Evolutionary conservation across 2,888 invertebrate genomes (phyloP), one percentile per base, ranked within the genome.

Genomic region (Trachelus stipa): DNA sequence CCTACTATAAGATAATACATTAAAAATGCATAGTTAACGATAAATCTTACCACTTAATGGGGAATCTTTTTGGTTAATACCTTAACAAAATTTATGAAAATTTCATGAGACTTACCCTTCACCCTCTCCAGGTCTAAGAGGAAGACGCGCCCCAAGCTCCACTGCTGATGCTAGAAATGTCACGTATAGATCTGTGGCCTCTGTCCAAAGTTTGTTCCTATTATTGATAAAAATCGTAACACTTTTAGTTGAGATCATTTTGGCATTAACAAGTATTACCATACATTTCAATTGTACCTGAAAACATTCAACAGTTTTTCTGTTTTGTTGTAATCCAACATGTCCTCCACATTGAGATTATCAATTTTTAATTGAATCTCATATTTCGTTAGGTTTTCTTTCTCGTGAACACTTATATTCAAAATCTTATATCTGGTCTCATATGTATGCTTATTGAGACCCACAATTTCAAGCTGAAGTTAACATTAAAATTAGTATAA

Each of bases 331-430:
- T 92, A 93, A 90, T 97, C 95, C 88, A 98, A 95, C 88, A 98
- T 93, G 88, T 98, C 97, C 83, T 97, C 97, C 77, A 97, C 96
- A 88, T 98, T 97, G 34, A 97, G 92, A 91, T 98, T 98, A 90
- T 97, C 96, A 74, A 98, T 96, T 92, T 98, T 98, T 87, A 98
- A 92, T 88, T 97, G 96, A 9, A 97, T 95, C 87, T 97, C 95
- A 88, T 95, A 95, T 73, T 94, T 94, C 0, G 96, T 95, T 81
- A 95, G 93, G 83, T 94, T 94, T 79, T 93, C 92, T 87, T 96
- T 96, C 30, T 94, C 93, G 4, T 93, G 92, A 23, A 97, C 93
- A 76, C 93, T 93, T 78, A 97, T 92, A 0, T 94, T 93, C 12
- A 97, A 89, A 0, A 94, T 91, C 69, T 93, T 92, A 33, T 94